A percentile compares a stretch with the other conserved stretches of the same genome.
These are phyloP conservation scores for Crypturellus undulatus DNA, from an alignment of 2,113 vertebrate genomes.

Conservation along the genomic window DNA sequence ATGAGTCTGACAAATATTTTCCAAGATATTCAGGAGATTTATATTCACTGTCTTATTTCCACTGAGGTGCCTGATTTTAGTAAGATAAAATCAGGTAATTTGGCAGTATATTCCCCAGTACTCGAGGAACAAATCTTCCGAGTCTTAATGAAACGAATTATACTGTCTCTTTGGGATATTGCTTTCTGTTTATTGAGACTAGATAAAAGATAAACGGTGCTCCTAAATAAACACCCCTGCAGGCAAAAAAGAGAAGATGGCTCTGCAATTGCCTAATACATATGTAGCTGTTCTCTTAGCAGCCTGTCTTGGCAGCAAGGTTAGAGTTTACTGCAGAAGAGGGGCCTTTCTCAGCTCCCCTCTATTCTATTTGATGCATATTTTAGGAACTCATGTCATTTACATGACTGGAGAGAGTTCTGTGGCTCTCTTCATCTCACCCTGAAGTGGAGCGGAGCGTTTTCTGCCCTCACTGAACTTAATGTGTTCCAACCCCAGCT, in stretches of 20 bases:
- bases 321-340: background rate
- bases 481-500: background rate
- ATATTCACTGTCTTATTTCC: background rate
- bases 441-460: background rate
- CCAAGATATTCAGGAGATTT: background rate
- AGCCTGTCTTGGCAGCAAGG: background rate
- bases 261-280: background rate
- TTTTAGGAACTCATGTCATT: constrained; percentile 26
- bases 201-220: constrained; percentile 22
- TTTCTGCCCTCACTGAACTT: background rate
- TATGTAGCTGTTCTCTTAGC: background rate
- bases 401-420: background rate
- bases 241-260: background rate
- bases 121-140: background rate
- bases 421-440: background rate
- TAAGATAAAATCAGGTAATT: background rate
- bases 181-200: background rate
- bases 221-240: background rate
- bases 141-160: constrained; percentile 14
- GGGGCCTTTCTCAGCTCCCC: background rate
- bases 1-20: background rate
- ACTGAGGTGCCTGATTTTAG: background rate
- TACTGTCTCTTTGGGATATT: background rate
- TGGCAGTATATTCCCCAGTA: background rate
- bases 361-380: constrained; percentile 1